Conservation (phyloP, 1,140 invertebrate species). For the Drosophila orosa region DNA sequence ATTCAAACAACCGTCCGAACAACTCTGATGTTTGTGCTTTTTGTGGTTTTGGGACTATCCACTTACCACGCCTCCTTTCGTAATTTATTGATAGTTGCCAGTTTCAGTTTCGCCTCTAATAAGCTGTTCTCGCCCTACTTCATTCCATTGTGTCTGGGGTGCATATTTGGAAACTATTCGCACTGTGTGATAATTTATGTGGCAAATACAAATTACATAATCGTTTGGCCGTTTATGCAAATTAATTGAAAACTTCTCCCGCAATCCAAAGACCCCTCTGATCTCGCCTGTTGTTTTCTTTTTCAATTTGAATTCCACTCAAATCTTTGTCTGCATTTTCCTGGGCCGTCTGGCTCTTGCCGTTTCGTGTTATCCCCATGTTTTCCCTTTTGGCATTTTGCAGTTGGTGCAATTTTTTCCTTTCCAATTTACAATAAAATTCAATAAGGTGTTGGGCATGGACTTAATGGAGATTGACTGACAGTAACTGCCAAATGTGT, state of each 20-base stretch:
- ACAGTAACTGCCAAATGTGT: conserved; percentile 74
- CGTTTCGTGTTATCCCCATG: conserved; percentile 10
- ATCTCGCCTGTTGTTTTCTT: conserved; percentile 17
- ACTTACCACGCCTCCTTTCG: conserved; percentile 45
- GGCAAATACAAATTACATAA: conserved; percentile 71
- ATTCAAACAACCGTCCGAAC: neutral
- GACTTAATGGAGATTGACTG: conserved; percentile 79
- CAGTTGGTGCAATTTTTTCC: conserved; percentile 52
- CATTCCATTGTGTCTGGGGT: conserved; percentile 47
- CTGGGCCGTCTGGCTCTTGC: conserved; percentile 27
- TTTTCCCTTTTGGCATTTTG: conserved; percentile 33
- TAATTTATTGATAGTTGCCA: conserved; percentile 76
- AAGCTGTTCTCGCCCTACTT: conserved; percentile 28
- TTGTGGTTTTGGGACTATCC: conserved; percentile 1
- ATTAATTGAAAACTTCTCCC: conserved; percentile 61
- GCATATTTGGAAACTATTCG: conserved; percentile 76
- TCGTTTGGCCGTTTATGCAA: conserved; percentile 71
- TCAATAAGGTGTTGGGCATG: conserved; percentile 76
- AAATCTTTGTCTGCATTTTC: conserved; percentile 55
- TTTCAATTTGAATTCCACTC: conserved; percentile 49
- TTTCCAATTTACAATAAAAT: conserved; percentile 82
- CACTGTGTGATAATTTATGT: conserved; percentile 78
- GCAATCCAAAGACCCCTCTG: neutral
- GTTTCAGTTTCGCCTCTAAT: conserved; percentile 45
- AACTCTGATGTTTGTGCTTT: conserved; percentile 23